phyloP scores from a whole-genome alignment of 2,113 vertebrate species.

The Egretta garzetta region DNA sequence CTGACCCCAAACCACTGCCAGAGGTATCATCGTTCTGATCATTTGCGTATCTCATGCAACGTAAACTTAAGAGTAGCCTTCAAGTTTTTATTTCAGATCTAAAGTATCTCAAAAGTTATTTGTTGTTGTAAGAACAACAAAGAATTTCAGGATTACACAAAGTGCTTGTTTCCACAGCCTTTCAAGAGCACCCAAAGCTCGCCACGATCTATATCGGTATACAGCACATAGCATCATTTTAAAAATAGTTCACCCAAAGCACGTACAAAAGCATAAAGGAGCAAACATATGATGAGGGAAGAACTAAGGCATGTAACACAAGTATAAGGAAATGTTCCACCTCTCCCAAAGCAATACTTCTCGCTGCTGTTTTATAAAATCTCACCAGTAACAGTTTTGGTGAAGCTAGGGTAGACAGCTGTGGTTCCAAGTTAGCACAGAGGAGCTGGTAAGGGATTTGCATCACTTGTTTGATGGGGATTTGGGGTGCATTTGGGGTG shows the following conservation, averaged over 20 bases:
- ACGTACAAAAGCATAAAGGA: not conserved
- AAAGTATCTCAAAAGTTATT: not conserved
- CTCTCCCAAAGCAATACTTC: not conserved
- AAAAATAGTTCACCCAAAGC: not conserved
- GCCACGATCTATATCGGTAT: not conserved
- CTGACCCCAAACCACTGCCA: not conserved
- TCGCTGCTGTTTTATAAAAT: not conserved
- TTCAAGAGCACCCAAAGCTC: not conserved
- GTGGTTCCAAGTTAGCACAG: not conserved
- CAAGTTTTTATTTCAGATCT: not conserved
- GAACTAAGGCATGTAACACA: not conserved
- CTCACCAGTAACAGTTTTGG: not conserved
- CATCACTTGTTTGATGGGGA: not conserved
- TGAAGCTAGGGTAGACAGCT: not conserved
- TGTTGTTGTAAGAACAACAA: not conserved
- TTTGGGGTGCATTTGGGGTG: accelerated
- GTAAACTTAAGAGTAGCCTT: not conserved
- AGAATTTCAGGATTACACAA: not conserved
- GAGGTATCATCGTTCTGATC: not conserved
- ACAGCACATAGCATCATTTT: not conserved
- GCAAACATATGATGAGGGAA: not conserved
- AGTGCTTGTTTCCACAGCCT: not conserved
- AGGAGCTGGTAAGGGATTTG: not conserved
- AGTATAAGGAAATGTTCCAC: not conserved
- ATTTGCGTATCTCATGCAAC: not conserved